A percentile compares a stretch with the other conserved stretches of the same genome.
Evolutionary conservation across 1,140 invertebrate species (phyloP).

Genomic region (Drosophila aff.): DNA sequence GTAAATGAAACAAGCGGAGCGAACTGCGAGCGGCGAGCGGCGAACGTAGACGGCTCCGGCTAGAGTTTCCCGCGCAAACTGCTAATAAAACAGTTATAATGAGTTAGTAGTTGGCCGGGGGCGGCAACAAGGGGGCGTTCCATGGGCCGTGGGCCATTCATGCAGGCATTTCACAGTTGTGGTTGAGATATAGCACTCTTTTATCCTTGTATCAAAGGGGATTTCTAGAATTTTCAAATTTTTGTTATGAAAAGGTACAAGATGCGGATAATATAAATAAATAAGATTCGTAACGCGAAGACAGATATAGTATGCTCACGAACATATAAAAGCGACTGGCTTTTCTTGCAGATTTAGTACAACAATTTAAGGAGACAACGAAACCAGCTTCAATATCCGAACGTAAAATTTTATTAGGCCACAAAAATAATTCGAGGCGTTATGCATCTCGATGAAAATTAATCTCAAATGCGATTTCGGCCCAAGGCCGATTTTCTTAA

Average conservation of each 20-base stretch:
- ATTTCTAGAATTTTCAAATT: neutral
- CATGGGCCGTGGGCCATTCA: conserved; percentile 1
- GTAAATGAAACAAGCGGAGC: conserved; percentile 59
- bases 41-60: conserved; percentile 21
- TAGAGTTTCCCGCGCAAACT: conserved; percentile 26
- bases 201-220: neutral
- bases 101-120: conserved; percentile 47
- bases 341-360: too few species aligned
- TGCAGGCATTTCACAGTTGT: conserved; percentile 4
- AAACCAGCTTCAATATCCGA: too few species aligned
- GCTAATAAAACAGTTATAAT: conserved; percentile 82
- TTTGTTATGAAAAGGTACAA: neutral
- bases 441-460: too few species aligned
- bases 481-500: too few species aligned
- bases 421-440: too few species aligned
- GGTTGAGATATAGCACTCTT: neutral
- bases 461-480: too few species aligned
- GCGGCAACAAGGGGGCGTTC: neutral
- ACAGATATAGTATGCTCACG: too few species aligned
- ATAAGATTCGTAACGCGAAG: too few species aligned
- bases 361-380: too few species aligned
- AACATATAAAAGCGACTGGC: too few species aligned
- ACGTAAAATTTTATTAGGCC: too few species aligned
- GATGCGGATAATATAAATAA: neutral
- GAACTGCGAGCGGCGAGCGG: conserved; percentile 29